Evolutionary conservation across 1,140 invertebrate genomes (phyloP), one percentile per base, ranked within the genome.

Genomic region (Philaenus spumarius): DNA sequence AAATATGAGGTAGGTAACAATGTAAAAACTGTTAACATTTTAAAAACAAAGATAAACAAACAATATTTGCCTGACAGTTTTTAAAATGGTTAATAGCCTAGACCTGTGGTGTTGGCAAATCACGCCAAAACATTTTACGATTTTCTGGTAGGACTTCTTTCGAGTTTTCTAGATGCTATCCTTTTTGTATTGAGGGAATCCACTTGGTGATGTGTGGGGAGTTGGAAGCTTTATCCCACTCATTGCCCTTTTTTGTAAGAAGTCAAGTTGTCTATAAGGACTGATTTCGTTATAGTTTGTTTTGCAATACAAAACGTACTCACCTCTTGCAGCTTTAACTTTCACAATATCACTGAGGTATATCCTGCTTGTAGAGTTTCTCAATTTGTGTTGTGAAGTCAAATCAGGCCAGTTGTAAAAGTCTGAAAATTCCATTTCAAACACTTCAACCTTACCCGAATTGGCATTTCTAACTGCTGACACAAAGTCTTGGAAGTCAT

Each of bases 281-380:
- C 22, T n/a, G n/a, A n/a, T 6, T n/a, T 23, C 19, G 6, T 19
- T 22, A 23, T 23, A 47, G 4, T 19, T 23, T 9, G 15, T 47
- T 22, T 22, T 47, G 45, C 26, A 47, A 5, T 47, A 24, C 4
- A 47, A 9, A 6, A 23, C 17, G 14, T 23, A 47, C 11, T 19
- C 22, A 17, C 45, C 45, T 23, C 45, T 47, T n/a, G 11, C 5
- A 47, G 26, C 11, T 7, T 47, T 22, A n/a, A 22, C 22, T 47
- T 47, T 19, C 2, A 47, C 45, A 19, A 47, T 47, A 9, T 43
- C 40, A n/a, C 40, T 43, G n/a, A 43, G 40, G 40, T 43, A 43
- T 5, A 19, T 14, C 40, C 40, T 5, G 4, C n/a, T 14, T 15
- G 20, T 15, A 14, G n/a, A 15, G n/a, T 43, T 43, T 34, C 14